These are phyloP conservation scores for Drusus annulatus DNA, from an alignment of 1,140 invertebrate genomes.

Conservation along the genomic window DNA sequence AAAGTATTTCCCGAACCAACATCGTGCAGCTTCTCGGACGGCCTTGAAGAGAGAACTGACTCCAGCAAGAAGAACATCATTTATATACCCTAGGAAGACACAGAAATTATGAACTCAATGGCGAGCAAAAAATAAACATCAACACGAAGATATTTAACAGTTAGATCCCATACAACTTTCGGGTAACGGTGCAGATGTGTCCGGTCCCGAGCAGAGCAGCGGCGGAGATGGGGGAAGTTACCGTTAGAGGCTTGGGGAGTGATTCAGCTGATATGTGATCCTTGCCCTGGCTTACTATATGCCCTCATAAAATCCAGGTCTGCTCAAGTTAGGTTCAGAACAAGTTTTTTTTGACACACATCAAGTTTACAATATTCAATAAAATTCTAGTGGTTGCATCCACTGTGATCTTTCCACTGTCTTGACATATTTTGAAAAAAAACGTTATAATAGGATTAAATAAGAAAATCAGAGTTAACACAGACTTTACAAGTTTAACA, in stretches of 20 bases:
- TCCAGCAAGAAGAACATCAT: background rate
- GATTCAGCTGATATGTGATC: background rate
- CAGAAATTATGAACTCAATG: background rate
- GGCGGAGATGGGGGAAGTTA: background rate
- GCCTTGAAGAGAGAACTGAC: background rate
- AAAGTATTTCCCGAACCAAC: background rate
- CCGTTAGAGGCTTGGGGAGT: background rate
- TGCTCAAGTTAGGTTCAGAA: too few relatives aligned
- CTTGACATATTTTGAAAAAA: too few relatives aligned
- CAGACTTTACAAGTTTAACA: too few relatives aligned
- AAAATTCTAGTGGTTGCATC: too few relatives aligned
- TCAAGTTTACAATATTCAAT: too few relatives aligned
- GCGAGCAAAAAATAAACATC: background rate
- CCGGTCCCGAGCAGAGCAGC: background rate
- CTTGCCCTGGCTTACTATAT: too few relatives aligned
- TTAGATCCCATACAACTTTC: slow-evolving; percentile 18
- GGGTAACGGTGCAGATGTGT: slow-evolving; percentile 9
- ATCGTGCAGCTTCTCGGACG: background rate
- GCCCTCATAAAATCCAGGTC: too few relatives aligned
- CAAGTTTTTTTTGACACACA: too few relatives aligned
- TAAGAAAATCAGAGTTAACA: too few relatives aligned
- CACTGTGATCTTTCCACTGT: too few relatives aligned
- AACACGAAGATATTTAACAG: slow-evolving; percentile 10
- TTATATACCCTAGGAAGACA: background rate
- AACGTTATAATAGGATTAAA: too few relatives aligned